Percentiles rank a stretch among this genome's conserved stretches.
Evolutionary conservation across 1,140 invertebrate species (phyloP).

Genomic region (Meloidogyne exigua): DNA sequence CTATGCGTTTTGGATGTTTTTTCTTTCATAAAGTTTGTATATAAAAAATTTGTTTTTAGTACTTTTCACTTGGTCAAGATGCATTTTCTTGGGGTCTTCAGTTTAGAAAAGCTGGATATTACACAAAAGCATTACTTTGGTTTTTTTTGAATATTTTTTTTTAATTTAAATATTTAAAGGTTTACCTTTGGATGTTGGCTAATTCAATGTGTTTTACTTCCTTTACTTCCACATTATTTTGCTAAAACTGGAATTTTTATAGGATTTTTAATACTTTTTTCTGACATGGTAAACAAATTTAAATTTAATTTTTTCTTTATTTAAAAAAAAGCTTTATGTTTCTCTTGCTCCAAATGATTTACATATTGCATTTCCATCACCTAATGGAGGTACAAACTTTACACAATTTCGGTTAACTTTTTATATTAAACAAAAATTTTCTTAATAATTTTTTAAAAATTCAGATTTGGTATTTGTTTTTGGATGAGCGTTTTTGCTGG

Average conservation of each 20-base stretch:
- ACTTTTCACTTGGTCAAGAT: conserved; percentile 71
- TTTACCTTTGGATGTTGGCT: conserved; percentile 45
- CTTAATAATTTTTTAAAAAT: conserved; percentile 27
- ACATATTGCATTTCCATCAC: conserved; percentile 50
- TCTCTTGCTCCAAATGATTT: conserved; percentile 30
- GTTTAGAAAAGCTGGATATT: conserved; percentile 91
- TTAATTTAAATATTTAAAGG: conserved; percentile 34
- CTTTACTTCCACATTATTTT: conserved; percentile 55
- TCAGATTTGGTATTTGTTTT: conserved; percentile 53
- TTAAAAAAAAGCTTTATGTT: conserved; percentile 22
- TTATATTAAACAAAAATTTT: conserved; percentile 16
- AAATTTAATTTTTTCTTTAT: background rate
- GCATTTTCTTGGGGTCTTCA: conserved; percentile 88
- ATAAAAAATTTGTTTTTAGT: conserved; percentile 7
- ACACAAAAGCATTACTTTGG: conserved; percentile 77
- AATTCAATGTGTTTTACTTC: conserved; percentile 48
- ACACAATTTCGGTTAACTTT: conserved; percentile 4
- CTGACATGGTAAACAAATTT: conserved; percentile 46
- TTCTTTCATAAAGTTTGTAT: background rate
- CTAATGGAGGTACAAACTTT: conserved; percentile 8
- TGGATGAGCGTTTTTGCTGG: conserved; percentile 56
- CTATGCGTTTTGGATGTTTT: conserved; percentile 81
- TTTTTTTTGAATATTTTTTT: conserved; percentile 26
- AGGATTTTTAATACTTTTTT: conserved; percentile 51
- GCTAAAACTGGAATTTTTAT: conserved; percentile 53